Percentiles rank a stretch among this genome's conserved stretches.
These are phyloP conservation scores for Harpalus rubripes DNA, from an alignment of 2,888 invertebrate species.

Conservation along the genomic window DNA sequence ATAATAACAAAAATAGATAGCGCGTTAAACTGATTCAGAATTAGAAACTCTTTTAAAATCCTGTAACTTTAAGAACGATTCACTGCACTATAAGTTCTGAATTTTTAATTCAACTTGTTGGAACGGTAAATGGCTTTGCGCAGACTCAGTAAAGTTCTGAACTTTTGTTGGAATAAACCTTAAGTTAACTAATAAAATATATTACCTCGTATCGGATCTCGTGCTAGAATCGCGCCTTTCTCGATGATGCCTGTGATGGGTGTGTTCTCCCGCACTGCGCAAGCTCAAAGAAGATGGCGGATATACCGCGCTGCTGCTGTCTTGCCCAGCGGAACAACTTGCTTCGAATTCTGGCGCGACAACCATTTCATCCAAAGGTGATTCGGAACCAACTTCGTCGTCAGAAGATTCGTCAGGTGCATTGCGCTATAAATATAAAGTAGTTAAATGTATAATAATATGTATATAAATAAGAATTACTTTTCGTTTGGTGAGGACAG, in stretches of 20 bases:
- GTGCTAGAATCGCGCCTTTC: slow-evolving; percentile 84
- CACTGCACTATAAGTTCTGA: too few relatives aligned
- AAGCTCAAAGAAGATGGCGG: slow-evolving; percentile 84
- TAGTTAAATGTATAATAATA: neutral
- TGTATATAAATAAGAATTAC: slow-evolving; percentile 69
- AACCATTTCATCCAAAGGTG: slow-evolving; percentile 85
- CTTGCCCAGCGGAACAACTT: slow-evolving; percentile 74
- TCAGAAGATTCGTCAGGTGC: slow-evolving; percentile 89
- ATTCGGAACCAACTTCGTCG: slow-evolving; percentile 89
- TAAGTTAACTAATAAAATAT: slow-evolving; percentile 2
- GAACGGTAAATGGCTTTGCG: too few relatives aligned
- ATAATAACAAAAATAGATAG: too few relatives aligned
- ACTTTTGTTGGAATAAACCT: too few relatives aligned
- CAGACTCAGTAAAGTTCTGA: too few relatives aligned
- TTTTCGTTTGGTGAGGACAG: slow-evolving; percentile 82
- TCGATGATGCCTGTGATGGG: slow-evolving; percentile 78
- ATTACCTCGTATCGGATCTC: slow-evolving; percentile 84
- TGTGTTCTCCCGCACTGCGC: slow-evolving; percentile 52
- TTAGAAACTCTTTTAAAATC: too few relatives aligned
- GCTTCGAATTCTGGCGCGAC: slow-evolving; percentile 81
- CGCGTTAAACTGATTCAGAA: too few relatives aligned
- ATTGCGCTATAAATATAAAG: slow-evolving; percentile 76
- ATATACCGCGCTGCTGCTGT: slow-evolving; percentile 78
- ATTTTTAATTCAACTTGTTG: too few relatives aligned
- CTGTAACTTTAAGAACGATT: too few relatives aligned